Evolutionary conservation across 2,797 vertebrate species (phyloP), one percentile per base, ranked within the genome.

Genomic region (Eospalax fontanierii): DNA sequence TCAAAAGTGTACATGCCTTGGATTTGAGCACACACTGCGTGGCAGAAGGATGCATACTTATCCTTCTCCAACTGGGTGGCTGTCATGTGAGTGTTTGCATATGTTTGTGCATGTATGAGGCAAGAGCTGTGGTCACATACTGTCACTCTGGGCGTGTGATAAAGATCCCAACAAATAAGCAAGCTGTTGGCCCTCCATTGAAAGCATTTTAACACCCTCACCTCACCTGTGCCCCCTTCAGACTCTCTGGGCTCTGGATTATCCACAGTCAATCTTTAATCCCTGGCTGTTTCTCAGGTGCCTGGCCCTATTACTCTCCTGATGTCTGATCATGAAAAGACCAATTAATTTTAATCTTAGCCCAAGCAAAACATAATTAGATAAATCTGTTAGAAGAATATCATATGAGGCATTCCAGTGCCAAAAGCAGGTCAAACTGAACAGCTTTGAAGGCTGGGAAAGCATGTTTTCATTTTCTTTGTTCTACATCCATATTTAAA

Each of bases 271-370:
- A 28, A 78, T 87, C 57, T 76, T 40, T 65, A 70, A 28, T 79
- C 81, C 95, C 74, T 14, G n/a, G 28, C 30, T 83, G 57, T 57
- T 78, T 86, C 96, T 92, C 91, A 43, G 92, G 71, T 86, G 70
- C 43, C 94, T 94, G 89, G 84, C 75, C 85, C 74, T 94, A 68
- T 96, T 95, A 79, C 33, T 90, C 87, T 90, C 79, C 78, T 40
- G 15, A 79, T 35, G 78, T 68, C 78, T 88, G 87, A 90, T 94
- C 54, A 63, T 40, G 80, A 96, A 97, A 94, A 95, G 93, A 94
- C 78, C 84, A 95, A 90, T 96, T 95, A 90, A 96, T 95, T 96
- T 94, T 93, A 61, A 96, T 95, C 91, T 89, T 90, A 93, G 84
- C 76, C 46, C 66, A 86, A 65, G 73, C 86, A 95, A 95, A 93